phyloP scores from a whole-genome alignment of 2,113 vertebrate genomes.

The Scalopus aquaticus region DNA sequence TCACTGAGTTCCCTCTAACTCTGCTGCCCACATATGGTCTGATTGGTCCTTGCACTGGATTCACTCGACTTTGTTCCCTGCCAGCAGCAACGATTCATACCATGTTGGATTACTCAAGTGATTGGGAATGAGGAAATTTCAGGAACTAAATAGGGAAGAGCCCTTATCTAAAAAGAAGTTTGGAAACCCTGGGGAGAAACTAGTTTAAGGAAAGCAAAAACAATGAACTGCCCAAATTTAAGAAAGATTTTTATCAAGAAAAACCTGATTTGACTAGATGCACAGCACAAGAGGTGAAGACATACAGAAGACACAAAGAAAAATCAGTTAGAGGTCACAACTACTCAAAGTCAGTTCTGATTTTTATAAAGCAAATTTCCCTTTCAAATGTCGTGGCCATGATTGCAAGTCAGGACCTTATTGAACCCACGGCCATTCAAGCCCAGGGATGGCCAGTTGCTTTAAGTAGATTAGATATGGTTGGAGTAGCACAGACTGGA shows the following conservation, averaged over 20 bases:
- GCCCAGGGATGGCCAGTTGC: conserved; percentile 98
- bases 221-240: conserved; percentile 96
- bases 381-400: conserved; percentile 97
- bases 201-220: conserved; percentile 98
- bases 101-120: conserved; percentile 95
- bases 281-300: conserved; percentile 94
- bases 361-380: conserved; percentile 96
- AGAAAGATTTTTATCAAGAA: conserved; percentile 99
- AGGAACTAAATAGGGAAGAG: conserved; percentile 91
- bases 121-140: conserved; percentile 96
- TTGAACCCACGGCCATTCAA: conserved; percentile 97
- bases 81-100: conserved; percentile 80
- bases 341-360: conserved; percentile 95
- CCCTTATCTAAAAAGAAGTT: conserved; percentile 93
- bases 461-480: conserved; percentile 97
- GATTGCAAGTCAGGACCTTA: conserved; percentile 95
- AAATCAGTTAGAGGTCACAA: conserved; percentile 95
- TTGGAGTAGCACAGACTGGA: conserved; percentile 98
- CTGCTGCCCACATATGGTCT: conserved; percentile 61
- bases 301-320: conserved; percentile 95
- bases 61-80: accelerated
- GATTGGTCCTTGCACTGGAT: background rate
- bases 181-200: conserved; percentile 96
- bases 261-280: conserved; percentile 92
- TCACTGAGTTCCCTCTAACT: background rate